A percentile compares a stretch with the other conserved stretches of the same genome.
Conservation (phyloP, 2,797 vertebrate species). For the Oceanodroma leucorhoa region DNA sequence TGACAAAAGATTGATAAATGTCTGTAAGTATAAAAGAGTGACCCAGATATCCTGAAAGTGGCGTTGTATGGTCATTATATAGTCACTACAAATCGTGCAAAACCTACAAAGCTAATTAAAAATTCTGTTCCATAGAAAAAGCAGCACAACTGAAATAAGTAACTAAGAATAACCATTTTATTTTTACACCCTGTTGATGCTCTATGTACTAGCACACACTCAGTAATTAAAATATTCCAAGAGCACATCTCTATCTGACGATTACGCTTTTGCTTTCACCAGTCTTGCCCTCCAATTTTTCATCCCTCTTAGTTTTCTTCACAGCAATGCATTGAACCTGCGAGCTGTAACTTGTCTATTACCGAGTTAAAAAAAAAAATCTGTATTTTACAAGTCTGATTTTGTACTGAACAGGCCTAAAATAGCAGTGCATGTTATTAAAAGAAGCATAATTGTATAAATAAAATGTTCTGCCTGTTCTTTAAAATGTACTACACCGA, state of each 20-base stretch:
- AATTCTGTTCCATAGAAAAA: not conserved
- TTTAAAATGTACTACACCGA: not conserved
- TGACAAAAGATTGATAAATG: not conserved
- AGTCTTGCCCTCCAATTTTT: not conserved
- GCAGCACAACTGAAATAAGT: not conserved
- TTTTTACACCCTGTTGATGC: not conserved
- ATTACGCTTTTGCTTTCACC: not conserved
- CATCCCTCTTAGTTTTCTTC: not conserved
- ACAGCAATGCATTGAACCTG: not conserved
- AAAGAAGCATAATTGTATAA: not conserved
- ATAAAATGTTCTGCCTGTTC: not conserved
- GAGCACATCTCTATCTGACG: not conserved
- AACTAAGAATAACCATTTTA: not conserved
- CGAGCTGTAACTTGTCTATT: not conserved
- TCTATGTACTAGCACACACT: not conserved
- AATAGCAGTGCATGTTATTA: not conserved
- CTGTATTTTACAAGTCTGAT: not conserved
- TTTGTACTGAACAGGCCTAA: not conserved
- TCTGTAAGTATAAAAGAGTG: not conserved
- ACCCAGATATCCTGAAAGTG: not conserved
- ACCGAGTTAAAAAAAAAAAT: not conserved
- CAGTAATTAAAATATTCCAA: not conserved
- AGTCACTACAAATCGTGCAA: not conserved
- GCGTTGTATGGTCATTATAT: not conserved
- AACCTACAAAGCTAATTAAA: not conserved